Conservation (phyloP, 2,888 invertebrate genomes). For the Chymomyza caudatula region DNA sequence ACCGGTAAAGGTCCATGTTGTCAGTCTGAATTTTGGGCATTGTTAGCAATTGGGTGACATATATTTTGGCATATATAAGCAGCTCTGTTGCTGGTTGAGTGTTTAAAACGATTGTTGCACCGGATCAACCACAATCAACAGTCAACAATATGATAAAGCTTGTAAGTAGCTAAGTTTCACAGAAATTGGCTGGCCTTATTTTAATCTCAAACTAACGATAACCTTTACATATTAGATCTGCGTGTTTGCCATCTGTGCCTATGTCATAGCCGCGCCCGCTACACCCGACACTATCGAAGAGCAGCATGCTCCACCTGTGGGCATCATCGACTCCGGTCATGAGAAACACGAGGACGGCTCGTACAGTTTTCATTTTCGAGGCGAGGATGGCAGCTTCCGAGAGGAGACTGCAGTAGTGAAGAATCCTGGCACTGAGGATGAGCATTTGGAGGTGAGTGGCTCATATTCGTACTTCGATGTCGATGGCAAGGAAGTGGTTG, state of each 20-base stretch:
- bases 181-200: neutral
- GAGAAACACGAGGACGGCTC: slow-evolving; percentile 73
- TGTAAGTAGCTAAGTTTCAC: slow-evolving; percentile 49
- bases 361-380: slow-evolving; percentile 72
- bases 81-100: neutral
- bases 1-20: slow-evolving; percentile 53
- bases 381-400: slow-evolving; percentile 73
- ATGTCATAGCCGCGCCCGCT: slow-evolving; percentile 54
- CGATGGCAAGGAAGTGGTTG: slow-evolving; percentile 73
- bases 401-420: slow-evolving; percentile 71
- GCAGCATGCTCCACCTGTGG: slow-evolving; percentile 29
- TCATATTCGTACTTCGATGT: slow-evolving; percentile 74
- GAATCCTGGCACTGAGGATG: slow-evolving; percentile 67
- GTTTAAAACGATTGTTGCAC: slow-evolving; percentile 11
- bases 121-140: slow-evolving; percentile 17
- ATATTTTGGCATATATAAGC: slow-evolving; percentile 52
- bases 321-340: slow-evolving; percentile 70
- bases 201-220: too few species aligned
- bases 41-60: neutral
- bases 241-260: slow-evolving; percentile 34
- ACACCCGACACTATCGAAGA: neutral
- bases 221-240: slow-evolving; percentile 32
- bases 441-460: slow-evolving; percentile 69
- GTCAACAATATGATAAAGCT: slow-evolving; percentile 58
- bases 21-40: slow-evolving; percentile 14